A percentile compares a stretch with the other conserved stretches of the same genome.
Evolutionary conservation across 2,113 vertebrate species (phyloP).

Genomic region (Macaca mulatta): DNA sequence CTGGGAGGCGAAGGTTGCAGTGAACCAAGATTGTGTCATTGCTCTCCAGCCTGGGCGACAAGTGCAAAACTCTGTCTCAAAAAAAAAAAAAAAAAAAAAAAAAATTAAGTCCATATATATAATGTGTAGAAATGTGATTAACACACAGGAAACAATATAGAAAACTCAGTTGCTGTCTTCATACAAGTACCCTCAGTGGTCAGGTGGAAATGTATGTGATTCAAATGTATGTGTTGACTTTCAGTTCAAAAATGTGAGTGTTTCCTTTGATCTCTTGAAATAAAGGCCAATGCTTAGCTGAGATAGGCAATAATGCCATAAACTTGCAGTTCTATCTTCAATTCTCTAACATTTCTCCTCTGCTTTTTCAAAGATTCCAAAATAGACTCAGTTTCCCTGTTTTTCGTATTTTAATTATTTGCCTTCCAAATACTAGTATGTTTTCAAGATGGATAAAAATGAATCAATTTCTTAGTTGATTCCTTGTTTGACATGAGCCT

Average conservation of each 20-base stretch:
- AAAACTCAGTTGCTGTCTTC: no score
- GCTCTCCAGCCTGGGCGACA: no score
- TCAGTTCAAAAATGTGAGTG: not conserved
- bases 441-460: not conserved
- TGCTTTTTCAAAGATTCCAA: not conserved
- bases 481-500: not conserved
- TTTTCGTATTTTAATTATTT: not conserved
- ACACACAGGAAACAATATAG: no score
- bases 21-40: no score
- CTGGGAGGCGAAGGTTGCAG: no score
- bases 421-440: not conserved
- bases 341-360: not conserved
- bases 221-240: not conserved
- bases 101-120: not conserved
- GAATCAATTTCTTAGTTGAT: not conserved
- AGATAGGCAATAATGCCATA: not conserved
- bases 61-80: no score
- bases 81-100: no score
- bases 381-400: not conserved
- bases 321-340: not conserved
- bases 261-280: not conserved
- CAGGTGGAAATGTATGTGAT: not conserved
- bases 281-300: not conserved
- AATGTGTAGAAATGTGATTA: no score
- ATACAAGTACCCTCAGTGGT: not conserved